Evolutionary conservation across 2,797 vertebrate genomes (phyloP).

Genomic region (Sphenopsis melanotis): DNA sequence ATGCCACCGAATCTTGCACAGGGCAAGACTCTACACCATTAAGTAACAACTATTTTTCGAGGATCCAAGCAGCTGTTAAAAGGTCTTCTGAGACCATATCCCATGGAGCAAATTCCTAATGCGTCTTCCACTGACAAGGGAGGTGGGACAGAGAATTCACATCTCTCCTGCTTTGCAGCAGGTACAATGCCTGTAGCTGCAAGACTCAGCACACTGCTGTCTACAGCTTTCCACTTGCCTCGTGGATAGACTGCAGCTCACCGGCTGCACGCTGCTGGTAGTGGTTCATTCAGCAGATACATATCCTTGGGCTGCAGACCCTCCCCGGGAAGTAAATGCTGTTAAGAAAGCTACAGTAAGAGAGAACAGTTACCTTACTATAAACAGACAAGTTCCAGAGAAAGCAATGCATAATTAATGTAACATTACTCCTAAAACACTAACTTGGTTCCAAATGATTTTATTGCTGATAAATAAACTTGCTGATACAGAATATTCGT

Average conservation of each 20-base stretch:
- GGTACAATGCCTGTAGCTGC: not conserved
- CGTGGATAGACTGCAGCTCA: rapidly evolving
- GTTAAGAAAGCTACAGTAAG: not conserved
- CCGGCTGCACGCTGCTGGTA: no score
- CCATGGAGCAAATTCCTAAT: rapidly evolving
- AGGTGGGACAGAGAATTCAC: not conserved
- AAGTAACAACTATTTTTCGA: not conserved
- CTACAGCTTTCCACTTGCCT: not conserved
- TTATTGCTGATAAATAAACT: not conserved
- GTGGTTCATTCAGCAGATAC: not conserved
- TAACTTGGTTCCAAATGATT: not conserved
- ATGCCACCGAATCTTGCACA: no score
- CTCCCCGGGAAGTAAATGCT: not conserved
- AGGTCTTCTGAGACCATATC: rapidly evolving
- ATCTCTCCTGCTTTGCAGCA: not conserved
- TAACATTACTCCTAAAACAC: not conserved
- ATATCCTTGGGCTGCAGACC: not conserved
- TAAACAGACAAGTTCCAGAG: not conserved
- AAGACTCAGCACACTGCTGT: no score
- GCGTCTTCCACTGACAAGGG: rapidly evolving
- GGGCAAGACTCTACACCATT: not conserved
- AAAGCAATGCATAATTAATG: not conserved
- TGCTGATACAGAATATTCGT: not conserved
- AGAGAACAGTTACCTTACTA: not conserved
- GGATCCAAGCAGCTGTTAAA: not conserved